phyloP scores from a whole-genome alignment of 2,888 invertebrate species.

The Keiferia lycopersicella region DNA sequence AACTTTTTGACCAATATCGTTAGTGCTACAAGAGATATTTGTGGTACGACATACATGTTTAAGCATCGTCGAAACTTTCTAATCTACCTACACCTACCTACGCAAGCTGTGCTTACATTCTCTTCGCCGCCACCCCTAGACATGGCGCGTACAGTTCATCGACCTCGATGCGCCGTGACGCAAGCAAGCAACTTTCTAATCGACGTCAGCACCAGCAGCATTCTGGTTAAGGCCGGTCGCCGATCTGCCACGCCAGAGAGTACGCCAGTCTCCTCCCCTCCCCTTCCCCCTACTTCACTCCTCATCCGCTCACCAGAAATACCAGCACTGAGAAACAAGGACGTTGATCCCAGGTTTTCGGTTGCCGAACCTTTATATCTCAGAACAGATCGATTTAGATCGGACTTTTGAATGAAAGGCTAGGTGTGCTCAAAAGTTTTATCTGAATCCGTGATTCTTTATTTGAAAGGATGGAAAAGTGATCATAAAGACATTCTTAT shows the following conservation, averaged over 20 bases:
- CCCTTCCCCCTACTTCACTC: neutral
- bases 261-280: constrained; percentile 35
- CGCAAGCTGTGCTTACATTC: neutral
- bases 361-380: neutral
- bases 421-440: neutral
- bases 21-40: no score
- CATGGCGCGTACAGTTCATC: constrained; percentile 53
- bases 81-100: neutral
- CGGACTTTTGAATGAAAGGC: neutral
- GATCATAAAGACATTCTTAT: neutral
- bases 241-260: constrained; percentile 34
- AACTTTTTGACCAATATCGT: no score
- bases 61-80: neutral
- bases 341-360: constrained; percentile 29
- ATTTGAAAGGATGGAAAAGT: neutral
- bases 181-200: constrained; percentile 77
- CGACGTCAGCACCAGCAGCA: constrained; percentile 76
- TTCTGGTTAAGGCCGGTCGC: constrained; percentile 68
- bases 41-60: no score
- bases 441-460: neutral
- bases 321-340: constrained; percentile 31
- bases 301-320: constrained; percentile 43
- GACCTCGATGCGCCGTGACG: constrained; percentile 73
- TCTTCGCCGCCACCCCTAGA: constrained; percentile 41
- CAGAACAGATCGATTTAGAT: neutral